A percentile compares a stretch with the other conserved stretches of the same genome.
These are phyloP conservation scores for Plecotus auritus DNA, from an alignment of 2,113 vertebrate species.

Conservation along the genomic window DNA sequence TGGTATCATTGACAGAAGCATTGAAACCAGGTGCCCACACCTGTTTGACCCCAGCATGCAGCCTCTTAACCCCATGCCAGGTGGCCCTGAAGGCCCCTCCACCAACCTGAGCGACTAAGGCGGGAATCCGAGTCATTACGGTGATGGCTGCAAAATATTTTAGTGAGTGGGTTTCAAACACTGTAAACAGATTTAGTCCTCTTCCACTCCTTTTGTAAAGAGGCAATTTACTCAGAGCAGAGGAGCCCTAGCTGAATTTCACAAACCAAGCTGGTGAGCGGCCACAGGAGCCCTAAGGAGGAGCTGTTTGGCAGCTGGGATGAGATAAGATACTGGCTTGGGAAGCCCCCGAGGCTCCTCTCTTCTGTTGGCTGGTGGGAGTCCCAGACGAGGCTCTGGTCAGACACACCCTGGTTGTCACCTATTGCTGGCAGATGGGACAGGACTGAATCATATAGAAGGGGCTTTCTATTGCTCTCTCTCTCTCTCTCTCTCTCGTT, in stretches of 20 bases:
- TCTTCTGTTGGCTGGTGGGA: accelerated
- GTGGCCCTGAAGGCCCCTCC: not conserved
- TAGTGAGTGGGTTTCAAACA: constrained; percentile 23
- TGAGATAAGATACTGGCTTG: not conserved
- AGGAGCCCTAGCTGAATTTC: not conserved
- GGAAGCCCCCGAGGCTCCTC: not conserved
- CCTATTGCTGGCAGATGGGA: too few species aligned
- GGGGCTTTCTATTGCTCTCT: not conserved
- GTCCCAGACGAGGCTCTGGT: too few species aligned
- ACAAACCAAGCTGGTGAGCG: not conserved
- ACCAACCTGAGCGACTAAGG: not conserved
- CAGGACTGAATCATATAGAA: not conserved
- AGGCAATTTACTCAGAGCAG: not conserved
- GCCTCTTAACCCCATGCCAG: not conserved
- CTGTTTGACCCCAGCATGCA: not conserved
- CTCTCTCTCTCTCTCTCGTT: not conserved
- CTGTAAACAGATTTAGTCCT: not conserved
- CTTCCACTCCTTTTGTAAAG: not conserved
- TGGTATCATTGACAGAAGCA: not conserved
- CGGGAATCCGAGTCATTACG: not conserved
- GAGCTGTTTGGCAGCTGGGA: not conserved
- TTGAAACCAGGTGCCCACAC: not conserved
- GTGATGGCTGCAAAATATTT: not conserved
- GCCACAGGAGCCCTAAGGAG: not conserved
- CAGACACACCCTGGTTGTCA: not conserved